These are phyloP conservation scores for Drosophila basisetae DNA, from an alignment of 2,888 invertebrate species.

Conservation along the genomic window DNA sequence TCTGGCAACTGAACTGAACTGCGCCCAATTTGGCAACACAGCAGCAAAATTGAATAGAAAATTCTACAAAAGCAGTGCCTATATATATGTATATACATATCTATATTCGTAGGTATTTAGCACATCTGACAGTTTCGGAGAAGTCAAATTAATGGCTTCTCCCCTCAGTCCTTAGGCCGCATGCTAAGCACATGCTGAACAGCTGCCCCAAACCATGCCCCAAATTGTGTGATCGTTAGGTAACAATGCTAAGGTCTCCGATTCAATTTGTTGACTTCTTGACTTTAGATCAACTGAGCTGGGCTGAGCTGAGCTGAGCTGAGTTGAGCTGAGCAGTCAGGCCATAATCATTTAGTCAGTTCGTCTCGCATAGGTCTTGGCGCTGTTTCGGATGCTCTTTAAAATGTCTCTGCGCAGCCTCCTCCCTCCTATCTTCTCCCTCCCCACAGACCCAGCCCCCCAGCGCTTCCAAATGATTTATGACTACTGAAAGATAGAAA, in stretches of 20 bases:
- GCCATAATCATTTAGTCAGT: constrained; percentile 9
- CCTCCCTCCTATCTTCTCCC: not conserved
- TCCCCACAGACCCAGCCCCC: not conserved
- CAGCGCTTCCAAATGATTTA: constrained; percentile 42
- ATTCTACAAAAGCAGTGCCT: not conserved
- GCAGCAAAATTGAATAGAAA: not conserved
- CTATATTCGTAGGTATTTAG: not conserved
- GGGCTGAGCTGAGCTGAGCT: not conserved
- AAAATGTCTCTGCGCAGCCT: not conserved
- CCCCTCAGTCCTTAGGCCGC: not conserved
- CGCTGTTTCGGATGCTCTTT: constrained; percentile 2
- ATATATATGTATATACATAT: not conserved
- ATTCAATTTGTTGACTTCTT: constrained; percentile 22
- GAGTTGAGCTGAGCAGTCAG: not conserved
- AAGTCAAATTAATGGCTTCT: not conserved
- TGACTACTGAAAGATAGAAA: constrained; percentile 31
- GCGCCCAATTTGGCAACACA: not conserved
- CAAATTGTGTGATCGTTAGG: constrained; percentile 15
- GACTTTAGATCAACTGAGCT: constrained; percentile 3
- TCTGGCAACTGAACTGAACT: not conserved
- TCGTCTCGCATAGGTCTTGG: constrained; percentile 13
- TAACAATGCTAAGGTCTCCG: not conserved
- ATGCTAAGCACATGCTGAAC: constrained; percentile 8
- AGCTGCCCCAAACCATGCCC: constrained; percentile 25
- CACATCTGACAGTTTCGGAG: not conserved